phyloP scores from a whole-genome alignment of 1,140 invertebrate genomes.

The Diuraphis noxia region DNA sequence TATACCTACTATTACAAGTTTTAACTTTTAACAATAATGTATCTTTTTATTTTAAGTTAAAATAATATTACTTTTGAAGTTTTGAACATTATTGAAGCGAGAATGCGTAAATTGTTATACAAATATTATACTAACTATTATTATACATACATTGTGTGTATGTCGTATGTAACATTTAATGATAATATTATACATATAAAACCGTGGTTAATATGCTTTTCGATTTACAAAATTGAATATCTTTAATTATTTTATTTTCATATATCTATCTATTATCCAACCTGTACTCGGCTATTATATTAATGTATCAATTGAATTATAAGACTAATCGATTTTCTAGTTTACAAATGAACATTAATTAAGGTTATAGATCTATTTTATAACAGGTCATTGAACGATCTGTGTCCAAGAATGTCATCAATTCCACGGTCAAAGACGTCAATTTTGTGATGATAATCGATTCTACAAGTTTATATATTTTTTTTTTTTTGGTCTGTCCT shows the following conservation, averaged over 20 bases:
- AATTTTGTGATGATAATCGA: slow-evolving; percentile 47
- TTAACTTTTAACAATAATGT: neutral
- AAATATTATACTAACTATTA: neutral
- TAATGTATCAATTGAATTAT: neutral
- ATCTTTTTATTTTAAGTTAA: neutral
- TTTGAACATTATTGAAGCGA: neutral
- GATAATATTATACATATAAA: neutral
- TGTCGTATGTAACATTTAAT: neutral
- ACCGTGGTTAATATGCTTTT: slow-evolving; percentile 6
- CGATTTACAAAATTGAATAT: neutral
- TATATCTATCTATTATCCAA: neutral
- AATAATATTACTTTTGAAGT: neutral
- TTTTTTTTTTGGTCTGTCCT: slow-evolving; percentile 11
- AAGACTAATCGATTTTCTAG: slow-evolving; percentile 48
- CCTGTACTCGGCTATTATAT: neutral
- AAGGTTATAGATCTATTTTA: slow-evolving; percentile 24
- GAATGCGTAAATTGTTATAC: neutral
- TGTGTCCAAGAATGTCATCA: slow-evolving; percentile 47
- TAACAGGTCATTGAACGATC: slow-evolving; percentile 44
- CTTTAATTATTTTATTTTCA: neutral
- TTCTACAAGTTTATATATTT: slow-evolving; percentile 9
- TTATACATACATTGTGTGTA: neutral
- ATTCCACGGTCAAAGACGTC: slow-evolving; percentile 51
- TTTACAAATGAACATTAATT: slow-evolving; percentile 48
- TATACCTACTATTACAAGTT: neutral